These are phyloP conservation scores for Cerastis rubricosa DNA, from an alignment of 2,888 invertebrate species.

Conservation along the genomic window DNA sequence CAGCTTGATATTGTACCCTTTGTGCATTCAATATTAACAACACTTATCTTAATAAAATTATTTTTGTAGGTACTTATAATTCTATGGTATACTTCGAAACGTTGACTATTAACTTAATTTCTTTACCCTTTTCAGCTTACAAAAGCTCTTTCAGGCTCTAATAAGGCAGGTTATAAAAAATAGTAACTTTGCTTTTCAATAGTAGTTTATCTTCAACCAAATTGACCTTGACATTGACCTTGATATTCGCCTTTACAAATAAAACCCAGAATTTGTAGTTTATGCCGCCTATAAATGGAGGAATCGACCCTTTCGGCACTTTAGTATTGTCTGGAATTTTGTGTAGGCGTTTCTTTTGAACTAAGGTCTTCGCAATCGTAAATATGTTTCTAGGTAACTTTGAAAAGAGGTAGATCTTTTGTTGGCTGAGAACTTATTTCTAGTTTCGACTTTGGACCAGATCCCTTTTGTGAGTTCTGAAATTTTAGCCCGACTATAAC, in stretches of 20 bases:
- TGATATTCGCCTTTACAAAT: slow-evolving; percentile 16
- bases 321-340: slow-evolving; percentile 27
- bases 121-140: not conserved
- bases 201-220: slow-evolving; percentile 26
- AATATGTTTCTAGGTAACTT: slow-evolving; percentile 29
- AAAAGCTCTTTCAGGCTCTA: not conserved
- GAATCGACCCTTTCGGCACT: slow-evolving; percentile 42
- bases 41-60: not conserved
- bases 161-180: not conserved
- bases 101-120: not conserved
- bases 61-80: not conserved
- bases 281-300: slow-evolving; percentile 30
- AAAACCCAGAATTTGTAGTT: slow-evolving; percentile 38
- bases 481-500: slow-evolving; percentile 18
- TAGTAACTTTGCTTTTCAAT: slow-evolving; percentile 14
- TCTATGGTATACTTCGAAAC: not conserved
- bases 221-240: slow-evolving; percentile 33
- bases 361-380: slow-evolving; percentile 17
- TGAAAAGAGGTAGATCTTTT: slow-evolving; percentile 27
- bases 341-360: slow-evolving; percentile 17
- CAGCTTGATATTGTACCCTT: not conserved
- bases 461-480: slow-evolving; percentile 18
- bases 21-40: not conserved
- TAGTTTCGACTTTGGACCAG: slow-evolving; percentile 12
- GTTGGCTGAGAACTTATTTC: slow-evolving; percentile 24